A percentile compares a stretch with the other conserved stretches of the same genome.
Conservation (phyloP, 1,140 invertebrate genomes). For the Conus betulinus region DNA sequence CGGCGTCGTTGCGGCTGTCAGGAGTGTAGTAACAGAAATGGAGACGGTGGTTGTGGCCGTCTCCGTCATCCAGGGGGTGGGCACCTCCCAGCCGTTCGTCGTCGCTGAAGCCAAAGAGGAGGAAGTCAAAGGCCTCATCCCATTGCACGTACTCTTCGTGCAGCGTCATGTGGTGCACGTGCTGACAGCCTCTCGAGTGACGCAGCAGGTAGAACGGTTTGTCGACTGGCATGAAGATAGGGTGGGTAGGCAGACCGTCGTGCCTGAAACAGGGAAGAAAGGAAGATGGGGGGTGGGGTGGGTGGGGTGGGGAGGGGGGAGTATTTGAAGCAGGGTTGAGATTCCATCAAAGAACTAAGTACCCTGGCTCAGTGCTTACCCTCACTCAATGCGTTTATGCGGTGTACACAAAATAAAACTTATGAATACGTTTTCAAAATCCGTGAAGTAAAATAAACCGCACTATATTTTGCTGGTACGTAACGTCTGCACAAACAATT, state of each 20-base stretch:
- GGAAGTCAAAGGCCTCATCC: constrained; percentile 41
- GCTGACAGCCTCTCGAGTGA: constrained; percentile 44
- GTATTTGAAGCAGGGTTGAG: not conserved
- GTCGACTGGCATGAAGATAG: constrained; percentile 42
- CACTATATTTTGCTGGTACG: no score
- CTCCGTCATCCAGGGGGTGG: constrained; percentile 49
- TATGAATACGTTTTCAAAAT: no score
- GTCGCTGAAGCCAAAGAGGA: constrained; percentile 14
- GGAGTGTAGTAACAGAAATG: constrained; percentile 46
- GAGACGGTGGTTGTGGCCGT: constrained; percentile 33
- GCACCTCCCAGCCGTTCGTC: constrained; percentile 30
- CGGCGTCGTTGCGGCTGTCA: not conserved
- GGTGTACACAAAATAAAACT: no score
- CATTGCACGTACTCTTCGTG: constrained; percentile 45
- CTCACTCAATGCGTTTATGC: no score
- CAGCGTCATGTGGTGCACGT: constrained; percentile 46
- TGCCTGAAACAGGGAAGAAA: constrained; percentile 34
- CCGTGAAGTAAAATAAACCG: no score
- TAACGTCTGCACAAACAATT: no score
- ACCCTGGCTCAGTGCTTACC: no score
- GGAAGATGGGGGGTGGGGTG: not conserved
- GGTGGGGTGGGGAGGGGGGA: not conserved
- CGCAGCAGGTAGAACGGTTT: constrained; percentile 49
- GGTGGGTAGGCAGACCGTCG: constrained; percentile 38
- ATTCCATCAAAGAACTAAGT: not conserved